Percentiles rank a stretch among this genome's conserved stretches.
Evolutionary conservation across 2,888 invertebrate species (phyloP).

Genomic region (Syrphus vitripennis): DNA sequence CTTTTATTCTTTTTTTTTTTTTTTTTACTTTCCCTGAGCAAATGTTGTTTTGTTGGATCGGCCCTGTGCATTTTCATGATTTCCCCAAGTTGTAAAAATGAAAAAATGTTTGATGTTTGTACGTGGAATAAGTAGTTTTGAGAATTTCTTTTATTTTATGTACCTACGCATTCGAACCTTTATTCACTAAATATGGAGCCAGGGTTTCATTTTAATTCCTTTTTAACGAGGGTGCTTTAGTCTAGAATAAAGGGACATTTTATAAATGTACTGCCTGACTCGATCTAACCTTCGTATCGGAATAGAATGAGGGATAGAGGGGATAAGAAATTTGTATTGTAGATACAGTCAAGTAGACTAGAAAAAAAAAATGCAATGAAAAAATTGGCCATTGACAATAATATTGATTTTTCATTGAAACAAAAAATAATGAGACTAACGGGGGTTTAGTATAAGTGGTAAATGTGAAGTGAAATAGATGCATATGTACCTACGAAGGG

Average conservation of each 20-base stretch:
- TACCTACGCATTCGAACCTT: not conserved
- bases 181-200: conserved; percentile 14
- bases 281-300: not conserved
- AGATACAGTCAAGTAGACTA: not conserved
- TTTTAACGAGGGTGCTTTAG: conserved; percentile 32
- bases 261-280: not conserved
- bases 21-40: no score
- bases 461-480: not conserved
- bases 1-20: not conserved
- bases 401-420: conserved; percentile 21
- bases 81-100: conserved; percentile 44
- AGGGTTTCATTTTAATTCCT: conserved; percentile 11
- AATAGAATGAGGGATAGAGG: not conserved
- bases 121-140: conserved; percentile 19
- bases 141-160: conserved; percentile 2
- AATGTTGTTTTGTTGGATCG: not conserved
- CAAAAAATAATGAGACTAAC: not conserved
- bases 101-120: not conserved
- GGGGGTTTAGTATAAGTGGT: not conserved
- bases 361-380: not conserved
- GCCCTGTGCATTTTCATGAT: conserved; percentile 9
- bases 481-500: not conserved
- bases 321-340: not conserved
- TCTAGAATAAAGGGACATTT: not conserved
- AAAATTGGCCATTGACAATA: not conserved